Evolutionary conservation across 2,797 vertebrate species (phyloP), one percentile per base, ranked within the genome.

Genomic region (Hoplostethus atlanticus): DNA sequence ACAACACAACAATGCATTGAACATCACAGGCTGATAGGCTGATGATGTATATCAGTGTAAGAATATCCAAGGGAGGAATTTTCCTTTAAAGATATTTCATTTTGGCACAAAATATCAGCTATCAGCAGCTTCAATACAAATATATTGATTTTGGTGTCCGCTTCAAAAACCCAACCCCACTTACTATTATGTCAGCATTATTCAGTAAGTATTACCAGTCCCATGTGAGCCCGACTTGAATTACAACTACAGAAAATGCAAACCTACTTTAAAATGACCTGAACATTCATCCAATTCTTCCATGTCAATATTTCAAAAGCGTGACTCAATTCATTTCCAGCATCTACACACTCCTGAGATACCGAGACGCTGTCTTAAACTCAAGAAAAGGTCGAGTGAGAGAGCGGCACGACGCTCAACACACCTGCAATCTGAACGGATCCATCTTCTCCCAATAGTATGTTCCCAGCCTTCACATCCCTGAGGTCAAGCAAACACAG

Each of bases 391-490:
- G 52, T 4, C 52, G 36, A 64, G 15, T 10, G 38, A n/a, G 68
- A 25, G 4, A 34, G 9, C 0, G 10, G 5, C 4, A n/a, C 31
- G 1, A 6, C n/a, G 8, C 58, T 73, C 12, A 54, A 80, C 93
- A 77, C 77, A 99, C 98, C 98, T 97, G 98, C 98, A 88, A 99
- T 99, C 93, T 98, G 98, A 83, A 99, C 96, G 5, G 98, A 99
- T 64, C 98, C 98, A 73, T 99, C 97, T 88, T 99, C 98, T 85
- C 98, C 98, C 86, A 99, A 92, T 63, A 99, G 96, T 90, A 99
- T 99, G 93, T 99, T 99, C 60, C 98, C 98, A 79, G 97, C 98
- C 91, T 99, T 99, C 92, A 99, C 94, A 86, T 97, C 96, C 88
- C 96, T 97, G 73, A 64, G 60, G 85, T 91, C 84, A 75, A 58